A percentile compares a stretch with the other conserved stretches of the same genome.
phyloP scores from a whole-genome alignment of 2,888 invertebrate genomes.

The Drosophila melanocephala region DNA sequence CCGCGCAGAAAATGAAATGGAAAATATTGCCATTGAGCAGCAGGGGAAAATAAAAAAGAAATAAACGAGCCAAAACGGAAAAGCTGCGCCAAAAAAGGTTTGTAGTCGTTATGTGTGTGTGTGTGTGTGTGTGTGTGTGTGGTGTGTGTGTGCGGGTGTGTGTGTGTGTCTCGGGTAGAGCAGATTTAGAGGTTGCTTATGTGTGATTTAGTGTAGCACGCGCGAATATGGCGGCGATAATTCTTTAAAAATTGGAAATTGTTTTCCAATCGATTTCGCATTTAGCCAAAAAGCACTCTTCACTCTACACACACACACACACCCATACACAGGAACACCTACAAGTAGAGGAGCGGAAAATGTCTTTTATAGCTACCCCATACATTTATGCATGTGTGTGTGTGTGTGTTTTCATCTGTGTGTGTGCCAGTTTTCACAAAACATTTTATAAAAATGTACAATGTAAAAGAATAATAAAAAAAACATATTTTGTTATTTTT shows the following conservation, averaged over 20 bases:
- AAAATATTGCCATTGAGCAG: conserved; percentile 70
- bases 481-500: conserved; percentile 69
- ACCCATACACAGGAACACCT: conserved; percentile 16
- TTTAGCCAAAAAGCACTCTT: conserved; percentile 82
- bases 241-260: conserved; percentile 86
- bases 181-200: conserved; percentile 85
- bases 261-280: conserved; percentile 85
- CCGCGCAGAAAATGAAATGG: conserved; percentile 81
- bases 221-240: conserved; percentile 85
- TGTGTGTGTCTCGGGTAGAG: conserved; percentile 70
- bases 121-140: conserved; percentile 28
- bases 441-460: conserved; percentile 67
- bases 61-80: conserved; percentile 73
- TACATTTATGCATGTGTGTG: conserved; percentile 7
- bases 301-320: conserved; percentile 36
- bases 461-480: conserved; percentile 44
- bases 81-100: conserved; percentile 16
- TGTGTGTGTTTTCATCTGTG: conserved; percentile 3
- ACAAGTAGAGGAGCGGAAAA: conserved; percentile 47
- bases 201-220: conserved; percentile 85
- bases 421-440: conserved; percentile 42
- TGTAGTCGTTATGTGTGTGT: conserved; percentile 25
- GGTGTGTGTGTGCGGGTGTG: conserved; percentile 31
- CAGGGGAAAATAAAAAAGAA: conserved; percentile 74
- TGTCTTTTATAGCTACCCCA: conserved; percentile 54